Percentiles rank a stretch among this genome's conserved stretches.
Conservation (phyloP, 2,113 vertebrate genomes). For the Coturnix japonica region DNA sequence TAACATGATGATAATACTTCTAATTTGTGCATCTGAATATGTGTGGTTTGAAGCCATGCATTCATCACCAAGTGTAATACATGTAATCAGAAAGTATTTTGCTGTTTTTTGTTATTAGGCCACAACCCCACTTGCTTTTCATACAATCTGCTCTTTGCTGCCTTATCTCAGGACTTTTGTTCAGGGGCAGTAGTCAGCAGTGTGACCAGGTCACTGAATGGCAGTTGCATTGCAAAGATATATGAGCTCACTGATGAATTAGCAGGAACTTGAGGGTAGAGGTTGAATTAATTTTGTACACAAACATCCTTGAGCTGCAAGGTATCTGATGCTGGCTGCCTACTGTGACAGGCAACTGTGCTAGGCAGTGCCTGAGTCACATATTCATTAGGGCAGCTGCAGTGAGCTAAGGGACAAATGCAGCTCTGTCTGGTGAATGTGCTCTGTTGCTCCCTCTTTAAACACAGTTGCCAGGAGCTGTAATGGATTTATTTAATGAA, state of each 20-base stretch:
- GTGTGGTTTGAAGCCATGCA: neutral
- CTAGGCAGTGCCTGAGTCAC: accelerated
- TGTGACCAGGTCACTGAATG: neutral
- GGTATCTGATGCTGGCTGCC: neutral
- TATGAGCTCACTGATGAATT: neutral
- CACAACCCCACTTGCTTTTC: neutral
- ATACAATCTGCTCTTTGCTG: neutral
- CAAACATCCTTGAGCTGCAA: neutral
- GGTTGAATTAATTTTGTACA: neutral
- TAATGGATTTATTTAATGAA: neutral
- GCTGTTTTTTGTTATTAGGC: neutral
- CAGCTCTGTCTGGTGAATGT: neutral
- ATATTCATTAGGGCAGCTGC: accelerated
- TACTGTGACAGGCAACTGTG: neutral
- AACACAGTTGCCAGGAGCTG: neutral
- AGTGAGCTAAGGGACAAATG: neutral
- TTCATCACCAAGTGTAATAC: neutral
- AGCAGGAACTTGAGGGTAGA: neutral
- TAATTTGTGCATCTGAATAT: neutral
- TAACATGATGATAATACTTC: neutral
- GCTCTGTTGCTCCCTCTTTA: neutral
- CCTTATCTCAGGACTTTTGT: neutral
- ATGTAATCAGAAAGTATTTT: neutral
- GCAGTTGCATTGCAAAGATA: neutral
- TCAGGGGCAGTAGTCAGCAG: neutral